Percentiles rank a stretch among this genome's conserved stretches.
phyloP scores from a whole-genome alignment of 2,888 invertebrate species.

The Drosophila neoperkinsi region DNA sequence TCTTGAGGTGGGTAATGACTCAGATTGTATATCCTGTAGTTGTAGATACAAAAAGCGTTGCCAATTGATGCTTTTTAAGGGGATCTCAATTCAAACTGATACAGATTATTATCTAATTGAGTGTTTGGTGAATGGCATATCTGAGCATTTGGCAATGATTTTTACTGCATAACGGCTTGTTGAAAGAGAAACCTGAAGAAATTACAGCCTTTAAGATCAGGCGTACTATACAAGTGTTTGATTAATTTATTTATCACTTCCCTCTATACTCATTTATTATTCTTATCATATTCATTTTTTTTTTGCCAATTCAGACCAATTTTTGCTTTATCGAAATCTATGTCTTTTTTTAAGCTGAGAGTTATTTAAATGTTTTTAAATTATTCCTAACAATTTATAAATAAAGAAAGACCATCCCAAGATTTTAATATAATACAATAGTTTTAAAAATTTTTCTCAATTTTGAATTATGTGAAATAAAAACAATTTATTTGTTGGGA shows the following conservation, averaged over 20 bases:
- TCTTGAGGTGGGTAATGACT: not conserved
- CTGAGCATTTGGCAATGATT: not conserved
- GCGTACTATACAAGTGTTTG: not conserved
- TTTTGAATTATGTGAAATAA: not conserved
- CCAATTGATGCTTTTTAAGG: not conserved
- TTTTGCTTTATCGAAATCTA: not conserved
- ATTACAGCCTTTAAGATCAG: not conserved
- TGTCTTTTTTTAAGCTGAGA: not conserved
- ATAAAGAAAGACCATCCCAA: not conserved
- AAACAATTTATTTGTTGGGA: not conserved
- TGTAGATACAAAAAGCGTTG: not conserved
- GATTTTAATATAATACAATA: not conserved
- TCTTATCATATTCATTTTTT: not conserved
- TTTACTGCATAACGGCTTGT: not conserved
- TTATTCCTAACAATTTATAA: not conserved
- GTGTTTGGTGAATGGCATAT: not conserved
- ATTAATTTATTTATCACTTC: not conserved
- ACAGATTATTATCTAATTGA: not conserved
- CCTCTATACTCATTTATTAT: not conserved
- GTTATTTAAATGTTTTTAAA: not conserved
- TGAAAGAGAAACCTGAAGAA: not conserved
- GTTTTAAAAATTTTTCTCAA: not conserved
- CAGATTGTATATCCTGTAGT: not conserved
- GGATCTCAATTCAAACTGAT: not conserved
- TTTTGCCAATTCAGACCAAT: fast-evolving